These are phyloP conservation scores for Camelus bactrianus DNA, from an alignment of 2,113 vertebrate species.

Conservation along the genomic window DNA sequence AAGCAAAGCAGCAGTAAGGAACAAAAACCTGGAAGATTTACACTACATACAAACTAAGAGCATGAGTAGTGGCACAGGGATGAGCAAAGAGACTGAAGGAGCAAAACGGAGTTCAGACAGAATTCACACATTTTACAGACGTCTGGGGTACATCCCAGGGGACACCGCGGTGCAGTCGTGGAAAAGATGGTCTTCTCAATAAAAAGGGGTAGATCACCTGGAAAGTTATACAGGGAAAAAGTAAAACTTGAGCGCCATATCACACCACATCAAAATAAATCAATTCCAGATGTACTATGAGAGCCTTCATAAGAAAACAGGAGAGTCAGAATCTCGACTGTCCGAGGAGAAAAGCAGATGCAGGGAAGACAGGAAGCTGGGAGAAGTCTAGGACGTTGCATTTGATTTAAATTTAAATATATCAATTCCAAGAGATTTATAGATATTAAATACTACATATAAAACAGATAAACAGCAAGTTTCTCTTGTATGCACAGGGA, in stretches of 20 bases:
- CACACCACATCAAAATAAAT: no score
- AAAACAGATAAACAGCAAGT: no score
- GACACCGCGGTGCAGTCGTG: fast-evolving
- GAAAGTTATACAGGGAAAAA: fast-evolving
- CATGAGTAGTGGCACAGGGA: fast-evolving
- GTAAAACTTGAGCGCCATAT: fast-evolving
- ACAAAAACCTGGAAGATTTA: not conserved
- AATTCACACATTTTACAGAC: fast-evolving
- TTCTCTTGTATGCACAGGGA: no score
- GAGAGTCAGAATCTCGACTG: fast-evolving
- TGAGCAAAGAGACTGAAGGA: fast-evolving
- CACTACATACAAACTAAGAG: not conserved
- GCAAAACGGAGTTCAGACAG: no score
- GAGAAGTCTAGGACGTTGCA: fast-evolving
- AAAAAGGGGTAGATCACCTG: fast-evolving
- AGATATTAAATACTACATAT: no score
- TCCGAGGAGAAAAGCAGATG: fast-evolving
- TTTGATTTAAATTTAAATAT: no score
- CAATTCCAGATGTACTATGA: fast-evolving
- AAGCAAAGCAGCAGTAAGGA: not conserved
- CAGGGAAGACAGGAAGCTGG: not conserved
- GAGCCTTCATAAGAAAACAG: fast-evolving
- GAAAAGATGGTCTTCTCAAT: fast-evolving
- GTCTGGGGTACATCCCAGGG: fast-evolving
- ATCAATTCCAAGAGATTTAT: no score